Percentiles rank a stretch among this genome's conserved stretches.
Evolutionary conservation across 2,797 vertebrate genomes (phyloP).

Genomic region (Meriones psammophilus): DNA sequence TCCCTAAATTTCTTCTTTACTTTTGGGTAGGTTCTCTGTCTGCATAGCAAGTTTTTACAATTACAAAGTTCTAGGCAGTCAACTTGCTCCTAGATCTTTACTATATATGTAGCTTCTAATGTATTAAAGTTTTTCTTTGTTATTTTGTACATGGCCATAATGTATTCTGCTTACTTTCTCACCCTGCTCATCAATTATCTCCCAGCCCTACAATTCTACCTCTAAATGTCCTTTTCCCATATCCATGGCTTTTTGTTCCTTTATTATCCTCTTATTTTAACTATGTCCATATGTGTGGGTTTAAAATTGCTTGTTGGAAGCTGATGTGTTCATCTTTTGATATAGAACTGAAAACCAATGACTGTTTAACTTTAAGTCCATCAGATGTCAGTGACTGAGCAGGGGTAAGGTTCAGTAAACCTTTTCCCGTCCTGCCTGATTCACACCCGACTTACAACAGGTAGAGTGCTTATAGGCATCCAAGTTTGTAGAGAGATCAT

Average conservation of each 20-base stretch:
- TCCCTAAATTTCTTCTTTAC: neutral
- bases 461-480: no score
- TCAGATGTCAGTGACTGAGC: neutral
- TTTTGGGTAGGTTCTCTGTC: neutral
- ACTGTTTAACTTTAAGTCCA: neutral
- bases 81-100: neutral
- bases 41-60: neutral
- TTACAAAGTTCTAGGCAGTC: neutral
- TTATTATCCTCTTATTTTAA: neutral
- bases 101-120: neutral
- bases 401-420: neutral
- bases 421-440: neutral
- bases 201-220: rapidly evolving
- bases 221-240: neutral
- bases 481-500: neutral
- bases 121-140: neutral
- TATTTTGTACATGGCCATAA: neutral
- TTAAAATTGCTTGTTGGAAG: neutral
- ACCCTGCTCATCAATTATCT: neutral
- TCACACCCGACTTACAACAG: neutral
- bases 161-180: no score
- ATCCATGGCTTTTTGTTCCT: neutral
- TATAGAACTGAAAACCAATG: neutral
- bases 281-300: neutral
- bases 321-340: neutral